Conservation (phyloP, 2,888 invertebrate species). For the Sympetrum striolatum region DNA sequence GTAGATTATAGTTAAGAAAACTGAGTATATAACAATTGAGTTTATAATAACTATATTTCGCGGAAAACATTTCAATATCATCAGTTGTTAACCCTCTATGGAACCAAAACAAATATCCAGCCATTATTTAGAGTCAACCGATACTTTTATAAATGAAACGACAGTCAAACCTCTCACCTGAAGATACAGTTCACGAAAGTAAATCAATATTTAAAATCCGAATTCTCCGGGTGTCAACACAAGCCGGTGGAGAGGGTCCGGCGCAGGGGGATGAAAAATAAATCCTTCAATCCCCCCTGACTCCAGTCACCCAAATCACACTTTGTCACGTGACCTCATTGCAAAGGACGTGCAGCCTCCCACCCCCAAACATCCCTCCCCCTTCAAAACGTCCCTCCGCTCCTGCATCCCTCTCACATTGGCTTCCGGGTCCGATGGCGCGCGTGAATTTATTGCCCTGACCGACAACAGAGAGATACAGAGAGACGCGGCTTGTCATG, state of each 20-base stretch:
- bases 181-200: background rate
- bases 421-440: conserved; percentile 27
- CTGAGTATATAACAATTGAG: too few relatives aligned
- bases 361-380: background rate
- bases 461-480: background rate
- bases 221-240: background rate
- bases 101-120: too few relatives aligned
- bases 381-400: background rate
- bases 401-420: background rate
- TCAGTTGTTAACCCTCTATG: too few relatives aligned
- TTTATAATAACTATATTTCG: too few relatives aligned
- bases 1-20: too few relatives aligned
- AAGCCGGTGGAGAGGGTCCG: background rate
- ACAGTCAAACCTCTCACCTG: background rate
- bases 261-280: conserved; percentile 18
- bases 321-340: conserved; percentile 38
- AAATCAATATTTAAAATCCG: conserved; percentile 39
- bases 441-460: conserved; percentile 26
- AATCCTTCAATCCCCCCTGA: conserved; percentile 39
- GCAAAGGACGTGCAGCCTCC: background rate
- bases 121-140: too few relatives aligned
- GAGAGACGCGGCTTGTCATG: background rate
- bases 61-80: too few relatives aligned
- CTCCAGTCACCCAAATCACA: conserved; percentile 34
- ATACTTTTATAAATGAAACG: too few relatives aligned